These are phyloP conservation scores for Alethe castanea DNA, from an alignment of 2,113 vertebrate genomes.

Conservation along the genomic window DNA sequence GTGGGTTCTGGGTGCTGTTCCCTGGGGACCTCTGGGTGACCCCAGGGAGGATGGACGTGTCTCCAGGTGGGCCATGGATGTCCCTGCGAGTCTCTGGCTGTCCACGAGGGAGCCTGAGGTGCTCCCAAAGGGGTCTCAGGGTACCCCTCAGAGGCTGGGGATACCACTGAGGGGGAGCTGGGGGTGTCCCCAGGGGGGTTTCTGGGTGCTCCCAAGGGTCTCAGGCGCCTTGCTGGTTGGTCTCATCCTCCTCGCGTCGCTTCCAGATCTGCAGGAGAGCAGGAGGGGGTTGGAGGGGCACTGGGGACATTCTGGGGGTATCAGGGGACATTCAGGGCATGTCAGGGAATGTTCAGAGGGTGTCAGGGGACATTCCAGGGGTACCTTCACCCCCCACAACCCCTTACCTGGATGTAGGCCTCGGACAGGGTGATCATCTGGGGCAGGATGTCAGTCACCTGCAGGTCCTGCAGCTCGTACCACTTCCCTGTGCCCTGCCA, in stretches of 20 bases:
- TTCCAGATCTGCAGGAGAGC: slow-evolving; percentile 89
- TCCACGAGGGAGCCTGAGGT: accelerated
- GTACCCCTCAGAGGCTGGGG: not conserved
- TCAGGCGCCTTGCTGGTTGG: slow-evolving; percentile 85
- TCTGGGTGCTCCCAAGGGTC: not conserved
- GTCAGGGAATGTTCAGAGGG: accelerated
- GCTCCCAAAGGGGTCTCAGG: not conserved
- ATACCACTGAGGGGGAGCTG: not conserved
- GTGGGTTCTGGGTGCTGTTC: not conserved
- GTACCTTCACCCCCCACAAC: accelerated
- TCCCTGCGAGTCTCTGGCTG: not conserved
- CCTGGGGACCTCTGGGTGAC: not conserved
- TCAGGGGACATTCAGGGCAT: not conserved
- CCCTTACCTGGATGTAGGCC: slow-evolving; percentile 95
- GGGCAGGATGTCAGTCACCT: slow-evolving; percentile 94
- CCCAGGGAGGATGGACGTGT: too few relatives aligned
- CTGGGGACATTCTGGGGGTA: too few relatives aligned
- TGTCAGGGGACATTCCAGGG: not conserved
- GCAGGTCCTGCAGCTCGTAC: slow-evolving; percentile 97
- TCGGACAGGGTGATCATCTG: slow-evolving; percentile 98
- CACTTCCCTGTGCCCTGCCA: slow-evolving; percentile 93
- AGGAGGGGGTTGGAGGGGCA: not conserved
- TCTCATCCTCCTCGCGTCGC: slow-evolving; percentile 80
- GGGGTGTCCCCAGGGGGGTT: not conserved
- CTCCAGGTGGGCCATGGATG: not conserved